Percentiles rank a stretch among this genome's conserved stretches.
Evolutionary conservation across 2,888 invertebrate genomes (phyloP).

Genomic region (Alcis repandata): DNA sequence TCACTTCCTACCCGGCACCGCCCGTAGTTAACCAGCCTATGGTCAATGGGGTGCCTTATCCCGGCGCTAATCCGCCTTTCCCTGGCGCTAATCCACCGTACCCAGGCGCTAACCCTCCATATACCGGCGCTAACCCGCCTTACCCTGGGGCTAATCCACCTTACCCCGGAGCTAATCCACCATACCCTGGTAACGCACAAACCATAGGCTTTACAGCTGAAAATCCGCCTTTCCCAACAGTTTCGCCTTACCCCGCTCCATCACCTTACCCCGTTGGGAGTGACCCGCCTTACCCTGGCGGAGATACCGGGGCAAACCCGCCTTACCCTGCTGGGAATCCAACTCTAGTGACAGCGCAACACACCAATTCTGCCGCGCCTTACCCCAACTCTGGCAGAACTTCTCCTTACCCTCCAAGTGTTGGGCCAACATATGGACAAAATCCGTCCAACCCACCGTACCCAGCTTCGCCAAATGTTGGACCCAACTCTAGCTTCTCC

Average conservation of each 20-base stretch:
- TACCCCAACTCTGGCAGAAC: conserved; percentile 28
- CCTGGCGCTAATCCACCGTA: conserved; percentile 48
- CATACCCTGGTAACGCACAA: conserved; percentile 46
- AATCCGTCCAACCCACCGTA: not conserved
- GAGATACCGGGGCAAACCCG: not conserved
- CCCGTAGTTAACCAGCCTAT: conserved; percentile 42
- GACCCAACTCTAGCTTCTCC: conserved; percentile 13
- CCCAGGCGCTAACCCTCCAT: conserved; percentile 44
- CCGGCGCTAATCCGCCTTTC: conserved; percentile 46
- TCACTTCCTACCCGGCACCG: conserved; percentile 46
- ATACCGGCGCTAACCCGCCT: conserved; percentile 13
- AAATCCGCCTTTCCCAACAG: conserved; percentile 42
- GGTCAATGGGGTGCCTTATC: conserved; percentile 9
- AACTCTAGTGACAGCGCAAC: conserved; percentile 3
- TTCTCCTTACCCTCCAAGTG: conserved; percentile 17
- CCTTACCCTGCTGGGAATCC: conserved; percentile 15
- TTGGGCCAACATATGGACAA: not conserved
- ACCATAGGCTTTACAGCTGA: conserved; percentile 15
- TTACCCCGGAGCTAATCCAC: conserved; percentile 45
- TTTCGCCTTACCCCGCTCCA: conserved; percentile 23
- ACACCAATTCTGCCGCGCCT: conserved; percentile 29
- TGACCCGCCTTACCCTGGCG: conserved; percentile 10
- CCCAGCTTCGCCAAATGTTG: conserved; percentile 7
- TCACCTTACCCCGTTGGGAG: conserved; percentile 8
- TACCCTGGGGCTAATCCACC: conserved; percentile 40